Base-by-base conservation (phyloP, 2,888 invertebrate species). In the Leptarthrus brevirostris region DNA sequence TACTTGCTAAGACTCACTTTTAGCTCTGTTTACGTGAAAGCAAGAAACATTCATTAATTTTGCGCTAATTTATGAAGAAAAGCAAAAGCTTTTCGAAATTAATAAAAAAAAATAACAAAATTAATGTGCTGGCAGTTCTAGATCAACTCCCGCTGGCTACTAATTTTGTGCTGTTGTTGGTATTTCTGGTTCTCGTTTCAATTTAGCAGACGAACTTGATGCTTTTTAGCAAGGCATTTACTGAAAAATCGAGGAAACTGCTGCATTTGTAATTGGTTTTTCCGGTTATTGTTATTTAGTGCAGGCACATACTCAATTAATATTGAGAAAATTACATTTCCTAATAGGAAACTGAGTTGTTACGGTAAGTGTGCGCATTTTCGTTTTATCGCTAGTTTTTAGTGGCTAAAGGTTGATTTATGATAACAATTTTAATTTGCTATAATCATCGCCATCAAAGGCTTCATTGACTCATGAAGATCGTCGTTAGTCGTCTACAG, bases 251-350 rank as follows among this genome's bases (percentile, higher is more conserved):
- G 16, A 69, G 69, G 52, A 52, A 69, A 69, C 34, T 49, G 52
- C 69, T 49, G 52, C 18, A 34, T 69, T 69, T 69, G 52, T 69
- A 69, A 69, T 69, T 69, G 69, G 69, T 69, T 69, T 69, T 69
- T 69, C 69, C 69, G 69, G 69, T 69, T 49, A 52, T 36, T 69
- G 69, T 34, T 69, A 69, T 52, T 20, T 69, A 69, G 69, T 52
- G 49, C 52, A 52, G 34, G 69, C 18, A 18, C 18, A 49, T 8
- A 30, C 22, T 66, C 49, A 69, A 69, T 69, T 69, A 69, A 69
- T n/a, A n/a, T 20, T 34, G 18, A 16, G 69, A 36, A 69, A 69
- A 52, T 69, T 64, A 16, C 64, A 64, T 64, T 44, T 40, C 64
- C 44, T 64, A 24, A 40, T 49, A 16, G 12, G 16, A 47, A 6